A percentile compares a stretch with the other conserved stretches of the same genome.
These are phyloP conservation scores for Diorhabda carinulata DNA, from an alignment of 1,140 invertebrate species.

Conservation along the genomic window DNA sequence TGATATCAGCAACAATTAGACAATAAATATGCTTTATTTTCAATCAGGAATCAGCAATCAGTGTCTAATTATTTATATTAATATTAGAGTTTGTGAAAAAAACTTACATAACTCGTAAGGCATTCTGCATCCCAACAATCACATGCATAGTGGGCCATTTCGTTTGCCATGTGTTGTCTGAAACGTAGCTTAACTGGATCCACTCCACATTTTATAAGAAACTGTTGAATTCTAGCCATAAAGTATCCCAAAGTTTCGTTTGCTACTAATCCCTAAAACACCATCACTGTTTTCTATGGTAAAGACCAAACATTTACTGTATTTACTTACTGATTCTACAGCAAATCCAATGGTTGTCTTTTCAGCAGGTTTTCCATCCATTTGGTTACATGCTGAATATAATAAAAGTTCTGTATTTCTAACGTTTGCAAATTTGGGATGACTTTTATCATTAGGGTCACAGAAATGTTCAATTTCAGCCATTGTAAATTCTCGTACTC, in stretches of 20 bases:
- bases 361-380: constrained; percentile 82
- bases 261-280: constrained; percentile 74
- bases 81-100: background rate
- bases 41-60: too few species aligned
- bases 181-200: constrained; percentile 84
- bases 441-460: constrained; percentile 83
- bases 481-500: constrained; percentile 98
- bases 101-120: constrained; percentile 81
- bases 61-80: too few species aligned
- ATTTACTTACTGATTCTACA: constrained; percentile 51
- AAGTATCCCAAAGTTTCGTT: constrained; percentile 98
- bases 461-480: constrained; percentile 99
- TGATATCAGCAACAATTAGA: too few species aligned
- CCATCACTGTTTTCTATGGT: background rate
- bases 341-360: constrained; percentile 71
- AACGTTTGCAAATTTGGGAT: constrained; percentile 85
- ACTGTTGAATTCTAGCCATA: constrained; percentile 92
- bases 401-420: constrained; percentile 71
- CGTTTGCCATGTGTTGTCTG: constrained; percentile 97
- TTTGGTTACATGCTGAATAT: constrained; percentile 95
- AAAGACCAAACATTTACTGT: too few species aligned
- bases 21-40: too few species aligned
- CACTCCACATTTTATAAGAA: constrained; percentile 84
- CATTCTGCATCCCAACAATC: constrained; percentile 99
- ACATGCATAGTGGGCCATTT: constrained; percentile 99